Evolutionary conservation across 2,888 invertebrate genomes (phyloP).

Genomic region (Prosapia bicincta): DNA sequence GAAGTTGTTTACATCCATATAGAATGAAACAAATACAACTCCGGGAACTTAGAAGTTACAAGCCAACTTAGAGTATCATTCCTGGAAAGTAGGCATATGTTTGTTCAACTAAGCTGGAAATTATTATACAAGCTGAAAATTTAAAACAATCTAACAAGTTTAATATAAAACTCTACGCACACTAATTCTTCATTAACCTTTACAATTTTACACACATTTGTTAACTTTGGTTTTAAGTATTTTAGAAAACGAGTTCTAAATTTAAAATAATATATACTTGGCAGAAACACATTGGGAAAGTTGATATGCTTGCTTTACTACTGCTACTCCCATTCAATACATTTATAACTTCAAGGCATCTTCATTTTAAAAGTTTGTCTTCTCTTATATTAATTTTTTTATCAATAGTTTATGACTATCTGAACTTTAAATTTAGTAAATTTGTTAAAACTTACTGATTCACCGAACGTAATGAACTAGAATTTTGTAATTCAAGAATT

Average conservation of each 20-base stretch:
- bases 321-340: background rate
- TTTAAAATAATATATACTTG: background rate
- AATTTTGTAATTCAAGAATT: too few relatives aligned
- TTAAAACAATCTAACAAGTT: background rate
- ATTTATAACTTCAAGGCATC: slow-evolving; percentile 1
- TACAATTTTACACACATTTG: background rate
- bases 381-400: background rate
- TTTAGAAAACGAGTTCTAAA: background rate
- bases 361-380: background rate
- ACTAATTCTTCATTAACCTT: background rate
- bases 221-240: background rate
- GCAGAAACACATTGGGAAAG: background rate
- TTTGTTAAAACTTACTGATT: too few relatives aligned
- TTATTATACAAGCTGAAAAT: background rate
- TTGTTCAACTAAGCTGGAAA: background rate
- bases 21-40: background rate
- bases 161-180: background rate
- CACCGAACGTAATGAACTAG: too few relatives aligned
- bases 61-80: background rate
- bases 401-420: too few relatives aligned
- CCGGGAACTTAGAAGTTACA: background rate
- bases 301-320: background rate
- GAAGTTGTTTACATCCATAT: background rate
- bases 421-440: too few relatives aligned
- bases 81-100: background rate